Evolutionary conservation across 2,888 invertebrate species (phyloP), one percentile per base, ranked within the genome.

Genomic region (Tenthredo scrophulariae): DNA sequence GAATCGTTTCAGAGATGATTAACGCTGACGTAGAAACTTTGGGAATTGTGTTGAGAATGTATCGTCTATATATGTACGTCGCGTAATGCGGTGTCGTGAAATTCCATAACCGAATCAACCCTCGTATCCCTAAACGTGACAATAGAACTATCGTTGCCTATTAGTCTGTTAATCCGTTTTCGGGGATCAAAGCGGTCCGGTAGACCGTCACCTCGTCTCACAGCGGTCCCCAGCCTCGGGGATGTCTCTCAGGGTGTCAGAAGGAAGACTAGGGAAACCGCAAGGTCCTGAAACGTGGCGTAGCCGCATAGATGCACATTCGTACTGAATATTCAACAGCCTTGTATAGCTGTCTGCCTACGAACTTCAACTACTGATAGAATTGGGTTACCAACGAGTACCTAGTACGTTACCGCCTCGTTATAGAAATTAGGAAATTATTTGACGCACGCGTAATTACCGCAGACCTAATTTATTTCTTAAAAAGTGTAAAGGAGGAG

Each of bases 91-190:
- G 50, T 18, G 18, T 15, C 50, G 50, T 50, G 50, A 82, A 15
- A 82, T 82, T 67, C 67, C 70, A 43, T 83, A 70, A 83, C 65
- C 62, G 50, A 83, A 46, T 67, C 46, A 83, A 67, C 67, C 67
- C 80, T 40, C 58, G 70, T 26, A 67, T 46, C 80, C 82, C 79
- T 54, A 26, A 22, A 70, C 75, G 84, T 85, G 84, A 84, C 85
- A 84, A 85, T 84, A 43, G 75, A 75, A 85, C 85, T 46, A 85
- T 85, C 85, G 85, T 50, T 75, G 84, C 72, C 85, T 85, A 75
- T 85, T 85, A 85, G 83, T 15, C 65, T 13, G 62, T 50, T 85
- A 75, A 85, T 85, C 84, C 85, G 75, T 85, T 85, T 85, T 84
- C 58, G 43, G 26, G 84, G 75, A 72, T 85, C 75, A 84, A 85